Percentiles rank a stretch among this genome's conserved stretches.
These are phyloP conservation scores for Tiliacea citrago DNA, from an alignment of 2,888 invertebrate species.

Conservation along the genomic window DNA sequence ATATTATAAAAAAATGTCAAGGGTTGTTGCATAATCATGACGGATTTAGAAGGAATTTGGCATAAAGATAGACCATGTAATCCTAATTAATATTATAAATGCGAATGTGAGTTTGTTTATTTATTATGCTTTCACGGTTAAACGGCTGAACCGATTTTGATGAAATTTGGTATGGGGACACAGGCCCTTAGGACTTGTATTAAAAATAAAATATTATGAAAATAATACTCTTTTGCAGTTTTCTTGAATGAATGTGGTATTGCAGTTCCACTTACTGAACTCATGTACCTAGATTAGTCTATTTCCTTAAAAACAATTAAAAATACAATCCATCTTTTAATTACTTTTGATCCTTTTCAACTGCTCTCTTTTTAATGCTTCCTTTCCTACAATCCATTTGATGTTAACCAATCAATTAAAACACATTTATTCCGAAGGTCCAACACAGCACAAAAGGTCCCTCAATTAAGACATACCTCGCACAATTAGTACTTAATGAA, in stretches of 20 bases:
- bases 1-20: background rate
- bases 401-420: slow-evolving; percentile 38
- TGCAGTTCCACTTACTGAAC: background rate
- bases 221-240: no score
- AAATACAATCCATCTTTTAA: background rate
- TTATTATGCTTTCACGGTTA: no score
- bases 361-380: background rate
- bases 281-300: background rate
- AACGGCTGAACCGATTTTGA: no score
- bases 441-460: slow-evolving; percentile 44
- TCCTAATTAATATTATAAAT: no score
- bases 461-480: slow-evolving; percentile 75
- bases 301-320: background rate
- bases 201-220: no score
- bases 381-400: slow-evolving; percentile 16
- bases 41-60: background rate
- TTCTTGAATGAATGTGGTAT: no score
- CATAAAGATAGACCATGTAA: no score
- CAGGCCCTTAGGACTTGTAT: no score
- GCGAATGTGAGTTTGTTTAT: no score
- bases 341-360: background rate
- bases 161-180: no score
- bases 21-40: background rate
- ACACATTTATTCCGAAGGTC: slow-evolving; percentile 37
- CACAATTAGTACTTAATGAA: slow-evolving; percentile 75